A percentile compares a stretch with the other conserved stretches of the same genome.
phyloP scores from a whole-genome alignment of 1,140 invertebrate genomes.

The Drosophila rufa region DNA sequence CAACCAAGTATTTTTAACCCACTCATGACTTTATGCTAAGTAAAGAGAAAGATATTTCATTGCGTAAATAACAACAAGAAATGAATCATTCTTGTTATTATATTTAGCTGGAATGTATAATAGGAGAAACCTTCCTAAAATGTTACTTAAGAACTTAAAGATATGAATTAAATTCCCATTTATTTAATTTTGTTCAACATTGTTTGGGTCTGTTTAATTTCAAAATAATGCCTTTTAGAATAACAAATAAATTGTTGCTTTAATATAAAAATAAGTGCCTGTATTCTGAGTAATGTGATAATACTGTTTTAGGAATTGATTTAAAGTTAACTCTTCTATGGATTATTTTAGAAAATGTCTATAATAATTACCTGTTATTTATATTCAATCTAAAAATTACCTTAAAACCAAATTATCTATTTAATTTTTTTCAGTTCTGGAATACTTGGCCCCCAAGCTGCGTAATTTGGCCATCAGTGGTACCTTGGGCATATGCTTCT shows the following conservation, averaged over 20 bases:
- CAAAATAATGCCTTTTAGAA: neutral
- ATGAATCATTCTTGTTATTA: neutral
- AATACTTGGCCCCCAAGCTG: constrained; percentile 86
- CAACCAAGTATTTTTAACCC: neutral
- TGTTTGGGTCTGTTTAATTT: neutral
- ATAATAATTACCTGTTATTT: too few species aligned
- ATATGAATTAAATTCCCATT: neutral
- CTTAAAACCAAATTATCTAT: too few species aligned
- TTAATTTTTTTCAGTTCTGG: too few species aligned
- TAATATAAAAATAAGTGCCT: too few species aligned
- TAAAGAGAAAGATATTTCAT: neutral
- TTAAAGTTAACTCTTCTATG: too few species aligned
- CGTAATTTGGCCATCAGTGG: constrained; percentile 87
- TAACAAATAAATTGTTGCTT: too few species aligned
- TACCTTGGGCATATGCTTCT: constrained; percentile 87
- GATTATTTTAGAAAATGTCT: too few species aligned
- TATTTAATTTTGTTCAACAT: neutral
- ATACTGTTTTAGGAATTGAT: too few species aligned
- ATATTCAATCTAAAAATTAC: too few species aligned
- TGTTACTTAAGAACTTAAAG: fast-evolving
- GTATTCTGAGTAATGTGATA: too few species aligned
- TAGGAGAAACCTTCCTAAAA: neutral
- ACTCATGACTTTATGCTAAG: neutral
- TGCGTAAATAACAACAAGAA: neutral
- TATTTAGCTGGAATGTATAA: neutral